phyloP scores from a whole-genome alignment of 2,888 invertebrate species.

The Phortica magna region DNA sequence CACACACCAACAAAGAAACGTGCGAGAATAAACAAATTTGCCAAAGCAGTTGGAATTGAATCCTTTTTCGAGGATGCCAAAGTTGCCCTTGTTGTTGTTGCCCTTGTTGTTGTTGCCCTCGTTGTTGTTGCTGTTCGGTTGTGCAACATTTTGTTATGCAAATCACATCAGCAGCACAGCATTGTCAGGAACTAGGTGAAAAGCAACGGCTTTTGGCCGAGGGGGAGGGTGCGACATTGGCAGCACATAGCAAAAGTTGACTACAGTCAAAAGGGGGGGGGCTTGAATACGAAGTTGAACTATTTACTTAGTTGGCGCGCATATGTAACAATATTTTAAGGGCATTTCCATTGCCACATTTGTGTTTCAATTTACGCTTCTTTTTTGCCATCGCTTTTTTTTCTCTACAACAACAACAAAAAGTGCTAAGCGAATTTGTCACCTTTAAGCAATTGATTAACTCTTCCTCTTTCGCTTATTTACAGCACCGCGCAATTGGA shows the following conservation, averaged over 20 bases:
- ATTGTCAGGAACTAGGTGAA: slow-evolving; percentile 65
- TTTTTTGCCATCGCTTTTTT: too few relatives aligned
- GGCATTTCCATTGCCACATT: slow-evolving; percentile 2
- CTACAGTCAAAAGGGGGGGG: not conserved
- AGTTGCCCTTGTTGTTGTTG: slow-evolving; percentile 33
- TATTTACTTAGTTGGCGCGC: slow-evolving; percentile 6
- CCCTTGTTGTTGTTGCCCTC: not conserved
- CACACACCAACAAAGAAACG: not conserved
- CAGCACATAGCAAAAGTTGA: not conserved
- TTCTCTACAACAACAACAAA: slow-evolving; percentile 38
- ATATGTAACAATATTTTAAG: not conserved
- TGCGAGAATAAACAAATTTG: slow-evolving; percentile 36
- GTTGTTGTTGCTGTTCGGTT: slow-evolving; percentile 18
- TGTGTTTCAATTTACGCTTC: not conserved
- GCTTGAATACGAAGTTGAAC: slow-evolving; percentile 5
- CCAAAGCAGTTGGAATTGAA: slow-evolving; percentile 39
- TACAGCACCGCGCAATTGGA: not conserved
- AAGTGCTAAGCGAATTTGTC: slow-evolving; percentile 43
- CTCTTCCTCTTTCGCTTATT: slow-evolving; percentile 38
- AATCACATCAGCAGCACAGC: slow-evolving; percentile 60
- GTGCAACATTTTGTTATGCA: slow-evolving; percentile 69
- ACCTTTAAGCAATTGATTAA: slow-evolving; percentile 55
- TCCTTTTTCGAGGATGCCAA: slow-evolving; percentile 48
- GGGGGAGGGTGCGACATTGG: not conserved
- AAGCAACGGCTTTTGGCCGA: not conserved